Evolutionary conservation across 2,113 vertebrate genomes (phyloP), one percentile per base, ranked within the genome.

Genomic region (Anguilla rostrata): DNA sequence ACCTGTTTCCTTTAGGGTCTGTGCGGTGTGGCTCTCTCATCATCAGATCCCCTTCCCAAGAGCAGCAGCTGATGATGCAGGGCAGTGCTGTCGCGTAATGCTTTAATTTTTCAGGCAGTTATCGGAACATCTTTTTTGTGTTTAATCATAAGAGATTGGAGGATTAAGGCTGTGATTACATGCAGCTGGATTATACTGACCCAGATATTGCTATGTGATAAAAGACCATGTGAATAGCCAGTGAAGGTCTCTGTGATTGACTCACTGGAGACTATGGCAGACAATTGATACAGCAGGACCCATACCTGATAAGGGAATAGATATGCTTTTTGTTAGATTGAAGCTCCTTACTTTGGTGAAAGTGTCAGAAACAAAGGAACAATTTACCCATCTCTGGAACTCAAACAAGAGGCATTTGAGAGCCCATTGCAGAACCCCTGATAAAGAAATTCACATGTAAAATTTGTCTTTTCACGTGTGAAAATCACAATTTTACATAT

Each of bases 61-160:
- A 66, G 87, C 53, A 85, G 22, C 7, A 18, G 60, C 2, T 2
- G 5, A 75, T 78, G 80, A 43, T 39, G 46, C 8, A 12, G 57
- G 82, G 18, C 82, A 82, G 5, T 56, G 15, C 20, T 81, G 81
- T 93, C 90, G 88, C 49, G 56, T 83, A 92, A 90, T 53, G 39
- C 53, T 18, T 11, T 87, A 20, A 87, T 88, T 90, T 88, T 90
- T 85, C 87, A 46, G 80, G 85, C 87, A 91, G 92, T 88, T 90
- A 89, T 92, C 90, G 57, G 29, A 89, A 92, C 91, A 91, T 91
- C 87, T 94, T 94, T 75, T 93, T 93, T 91, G 87, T 92, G 87
- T 92, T 94, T 93, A 94, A 93, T 94, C 90, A 41, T 89, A 86
- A 80, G 91, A 90, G 92, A 93, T 92, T 92, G 91, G 88, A 87